phyloP scores from a whole-genome alignment of 2,797 vertebrate genomes.

The Synaphobranchus kaupii region DNA sequence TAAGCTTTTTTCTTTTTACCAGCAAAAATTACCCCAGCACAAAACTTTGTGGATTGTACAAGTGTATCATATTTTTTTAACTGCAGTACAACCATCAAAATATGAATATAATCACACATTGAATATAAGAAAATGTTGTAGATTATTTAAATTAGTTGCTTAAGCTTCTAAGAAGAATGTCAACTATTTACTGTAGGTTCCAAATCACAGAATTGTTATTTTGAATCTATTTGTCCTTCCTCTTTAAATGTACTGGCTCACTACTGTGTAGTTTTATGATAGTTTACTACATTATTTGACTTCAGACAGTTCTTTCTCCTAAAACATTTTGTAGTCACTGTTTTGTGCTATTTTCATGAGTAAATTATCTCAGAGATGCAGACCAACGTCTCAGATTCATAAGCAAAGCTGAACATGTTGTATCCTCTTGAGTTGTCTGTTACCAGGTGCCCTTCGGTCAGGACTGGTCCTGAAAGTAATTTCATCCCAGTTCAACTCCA shows the following conservation, averaged over 20 bases:
- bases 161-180: slow-evolving; percentile 56
- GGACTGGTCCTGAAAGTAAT: slow-evolving; percentile 59
- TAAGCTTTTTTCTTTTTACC: slow-evolving; percentile 53
- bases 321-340: slow-evolving; percentile 80
- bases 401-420: slow-evolving; percentile 62
- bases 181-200: slow-evolving; percentile 61
- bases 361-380: slow-evolving; percentile 96
- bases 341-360: slow-evolving; percentile 95
- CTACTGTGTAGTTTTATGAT: slow-evolving; percentile 81
- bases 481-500: slow-evolving; percentile 56
- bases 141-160: slow-evolving; percentile 46
- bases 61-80: slow-evolving; percentile 39
- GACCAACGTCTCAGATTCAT: slow-evolving; percentile 76
- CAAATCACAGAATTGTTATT: slow-evolving; percentile 44
- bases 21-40: slow-evolving; percentile 32
- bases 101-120: slow-evolving; percentile 56
- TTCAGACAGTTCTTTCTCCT: slow-evolving; percentile 72
- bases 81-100: slow-evolving; percentile 41
- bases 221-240: slow-evolving; percentile 59
- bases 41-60: slow-evolving; percentile 8
- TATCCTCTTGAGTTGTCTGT: slow-evolving; percentile 59
- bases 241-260: slow-evolving; percentile 73
- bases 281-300: slow-evolving; percentile 58
- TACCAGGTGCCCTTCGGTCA: slow-evolving; percentile 48
- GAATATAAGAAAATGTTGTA: slow-evolving; percentile 27